These are phyloP conservation scores for Cryptocephalus primarius DNA, from an alignment of 2,888 invertebrate genomes.

Conservation along the genomic window DNA sequence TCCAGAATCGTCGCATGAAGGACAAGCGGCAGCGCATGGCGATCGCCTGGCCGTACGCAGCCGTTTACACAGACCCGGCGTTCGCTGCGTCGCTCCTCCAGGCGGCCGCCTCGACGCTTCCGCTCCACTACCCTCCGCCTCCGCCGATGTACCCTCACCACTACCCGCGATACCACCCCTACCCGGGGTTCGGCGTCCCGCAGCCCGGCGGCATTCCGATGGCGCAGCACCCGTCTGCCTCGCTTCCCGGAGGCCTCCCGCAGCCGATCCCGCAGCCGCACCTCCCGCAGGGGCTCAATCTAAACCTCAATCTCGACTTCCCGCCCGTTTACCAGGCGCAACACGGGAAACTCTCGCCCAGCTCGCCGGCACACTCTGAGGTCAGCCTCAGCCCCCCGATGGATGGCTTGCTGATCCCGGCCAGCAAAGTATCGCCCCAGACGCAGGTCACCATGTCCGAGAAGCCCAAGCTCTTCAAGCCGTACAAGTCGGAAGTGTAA, in stretches of 20 bases:
- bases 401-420: slow-evolving; percentile 28
- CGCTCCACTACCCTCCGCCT: slow-evolving; percentile 43
- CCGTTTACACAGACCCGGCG: slow-evolving; percentile 88
- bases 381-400: slow-evolving; percentile 32
- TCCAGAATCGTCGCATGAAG: slow-evolving; percentile 94
- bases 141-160: slow-evolving; percentile 48
- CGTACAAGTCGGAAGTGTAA: slow-evolving; percentile 54
- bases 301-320: slow-evolving; percentile 26
- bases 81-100: slow-evolving; percentile 87
- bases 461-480: slow-evolving; percentile 62
- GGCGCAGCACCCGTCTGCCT: slow-evolving; percentile 23
- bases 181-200: slow-evolving; percentile 38
- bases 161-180: slow-evolving; percentile 38
- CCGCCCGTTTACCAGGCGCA: slow-evolving; percentile 12
- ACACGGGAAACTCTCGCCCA: slow-evolving; percentile 23
- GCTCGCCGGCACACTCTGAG: slow-evolving; percentile 32
- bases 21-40: slow-evolving; percentile 94
- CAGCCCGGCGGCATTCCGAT: slow-evolving; percentile 33
- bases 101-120: slow-evolving; percentile 63
- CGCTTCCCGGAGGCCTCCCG: slow-evolving; percentile 35
- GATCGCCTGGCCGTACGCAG: slow-evolving; percentile 90
- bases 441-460: slow-evolving; percentile 18
- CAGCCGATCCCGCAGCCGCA: slow-evolving; percentile 30
- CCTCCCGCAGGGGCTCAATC: slow-evolving; percentile 22
- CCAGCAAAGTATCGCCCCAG: slow-evolving; percentile 27